A percentile compares a stretch with the other conserved stretches of the same genome.
Evolutionary conservation across 2,797 vertebrate genomes (phyloP).

Genomic region (Amblyopsis hoosieri): DNA sequence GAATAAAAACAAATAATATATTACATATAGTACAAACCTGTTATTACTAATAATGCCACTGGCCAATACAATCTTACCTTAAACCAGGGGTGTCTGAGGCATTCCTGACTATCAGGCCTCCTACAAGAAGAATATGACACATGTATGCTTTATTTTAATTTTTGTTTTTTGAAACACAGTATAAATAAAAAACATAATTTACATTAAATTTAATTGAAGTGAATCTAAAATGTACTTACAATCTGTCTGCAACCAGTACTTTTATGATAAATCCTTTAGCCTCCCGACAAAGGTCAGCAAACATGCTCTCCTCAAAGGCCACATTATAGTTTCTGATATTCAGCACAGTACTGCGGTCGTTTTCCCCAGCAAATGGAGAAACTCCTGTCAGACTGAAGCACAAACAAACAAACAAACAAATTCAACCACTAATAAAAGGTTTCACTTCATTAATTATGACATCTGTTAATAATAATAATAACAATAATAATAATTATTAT

Average conservation of each 20-base stretch:
- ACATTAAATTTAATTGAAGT: not conserved
- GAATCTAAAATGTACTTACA: conserved; percentile 81
- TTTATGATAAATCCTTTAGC: conserved; percentile 96
- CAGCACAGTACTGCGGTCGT: conserved; percentile 89
- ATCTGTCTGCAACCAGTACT: conserved; percentile 89
- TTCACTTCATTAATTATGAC: not conserved
- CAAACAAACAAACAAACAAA: conserved; percentile 19
- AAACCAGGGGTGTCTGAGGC: conserved; percentile 95
- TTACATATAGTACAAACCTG: not conserved
- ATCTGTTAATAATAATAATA: not conserved
- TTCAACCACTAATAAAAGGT: not conserved
- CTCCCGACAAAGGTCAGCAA: conserved; percentile 90
- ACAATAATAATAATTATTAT: not conserved
- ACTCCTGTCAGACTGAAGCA: conserved; percentile 89
- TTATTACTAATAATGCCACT: not conserved
- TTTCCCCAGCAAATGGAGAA: conserved; percentile 95
- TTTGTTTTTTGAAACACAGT: not conserved
- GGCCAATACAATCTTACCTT: conserved; percentile 80
- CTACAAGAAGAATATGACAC: conserved; percentile 66
- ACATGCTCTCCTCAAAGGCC: conserved; percentile 94
- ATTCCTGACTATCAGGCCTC: conserved; percentile 91
- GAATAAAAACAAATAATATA: conserved; percentile 2
- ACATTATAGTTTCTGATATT: conserved; percentile 97
- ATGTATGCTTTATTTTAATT: conserved; percentile 3
- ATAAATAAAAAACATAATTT: not conserved